phyloP scores from a whole-genome alignment of 2,797 vertebrate species.

The Rhinoraja longicauda region DNA sequence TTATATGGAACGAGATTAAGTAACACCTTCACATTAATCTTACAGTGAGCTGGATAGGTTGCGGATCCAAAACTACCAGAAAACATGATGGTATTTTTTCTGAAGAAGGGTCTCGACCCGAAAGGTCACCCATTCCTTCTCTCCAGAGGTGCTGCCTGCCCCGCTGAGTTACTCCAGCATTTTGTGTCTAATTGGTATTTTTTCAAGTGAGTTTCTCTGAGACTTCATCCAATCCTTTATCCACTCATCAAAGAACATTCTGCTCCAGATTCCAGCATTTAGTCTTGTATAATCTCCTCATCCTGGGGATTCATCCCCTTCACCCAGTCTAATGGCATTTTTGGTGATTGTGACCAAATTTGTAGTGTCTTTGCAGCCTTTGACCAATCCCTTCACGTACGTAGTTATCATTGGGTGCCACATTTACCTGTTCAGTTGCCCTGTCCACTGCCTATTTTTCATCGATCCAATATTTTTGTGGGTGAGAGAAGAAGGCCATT shows the following conservation, averaged over 20 bases:
- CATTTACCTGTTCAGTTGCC: neutral
- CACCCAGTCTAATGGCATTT: neutral
- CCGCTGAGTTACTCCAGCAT: no score
- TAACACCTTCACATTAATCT: neutral
- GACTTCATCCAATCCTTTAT: no score
- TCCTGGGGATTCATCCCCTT: neutral
- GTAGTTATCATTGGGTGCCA: no score
- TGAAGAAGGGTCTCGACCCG: no score
- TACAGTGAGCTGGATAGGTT: neutral
- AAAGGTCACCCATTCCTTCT: no score
- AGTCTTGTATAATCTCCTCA: no score
- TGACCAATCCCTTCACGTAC: neutral
- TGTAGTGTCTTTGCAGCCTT: neutral
- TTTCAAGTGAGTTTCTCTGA: no score
- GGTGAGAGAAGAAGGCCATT: neutral
- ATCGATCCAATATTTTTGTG: neutral
- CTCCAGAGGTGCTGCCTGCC: no score
- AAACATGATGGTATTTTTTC: neutral
- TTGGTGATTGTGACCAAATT: neutral
- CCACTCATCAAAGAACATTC: no score
- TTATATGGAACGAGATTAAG: neutral
- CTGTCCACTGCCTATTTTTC: neutral
- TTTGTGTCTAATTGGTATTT: no score
- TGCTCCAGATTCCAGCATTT: no score
- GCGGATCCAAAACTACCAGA: neutral